Base-by-base conservation (phyloP, 2,113 vertebrate species). In the Rattus rattus region DNA sequence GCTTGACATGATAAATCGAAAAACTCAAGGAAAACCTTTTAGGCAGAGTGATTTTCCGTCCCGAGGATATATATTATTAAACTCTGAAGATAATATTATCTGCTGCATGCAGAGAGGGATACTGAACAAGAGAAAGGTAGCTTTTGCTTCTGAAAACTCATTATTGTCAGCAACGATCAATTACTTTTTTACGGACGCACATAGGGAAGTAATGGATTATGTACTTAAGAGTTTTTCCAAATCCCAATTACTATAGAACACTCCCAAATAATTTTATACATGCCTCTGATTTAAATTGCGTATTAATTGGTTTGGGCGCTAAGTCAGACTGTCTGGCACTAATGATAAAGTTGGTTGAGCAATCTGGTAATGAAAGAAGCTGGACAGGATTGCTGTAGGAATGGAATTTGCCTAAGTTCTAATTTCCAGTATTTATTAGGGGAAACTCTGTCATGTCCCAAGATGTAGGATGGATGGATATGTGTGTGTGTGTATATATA, bases 401-500 rank as follows among this genome's bases (percentile, higher is more conserved):
- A 91, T 20, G 0, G 77, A 95, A 91, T 98, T 98, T 94, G 79
- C 93, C 97, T 97, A 49, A 72, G 22, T 90, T 54, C 88, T 97
- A 97, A 98, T 98, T 95, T 97, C 94, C 77, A 47, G 97, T 97
- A 98, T 98, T 98, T 97, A 97, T 98, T 98, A 96, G 30, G 47
- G 76, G 59, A 90, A 69, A 96, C 90, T 96, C 88, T 92, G 91
- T 88, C 93, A 93, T 88, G 83, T 95, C 93, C 92, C 95, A 96
- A 98, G 95, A 94, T 94, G 90, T 33, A 65, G 79, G 61, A 95
- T 92, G 59, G 65, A 6, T 30, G 39, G 43, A 4, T 33, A 47
- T 47, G 36, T 47, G 36, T 14, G 22, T 86, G 22, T 67, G 5
- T 43, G 3, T 43, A 3, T 43, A 43, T 43, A 43, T 43, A 3